phyloP scores from a whole-genome alignment of 2,797 vertebrate species.

The Rhabdomys pumilio region DNA sequence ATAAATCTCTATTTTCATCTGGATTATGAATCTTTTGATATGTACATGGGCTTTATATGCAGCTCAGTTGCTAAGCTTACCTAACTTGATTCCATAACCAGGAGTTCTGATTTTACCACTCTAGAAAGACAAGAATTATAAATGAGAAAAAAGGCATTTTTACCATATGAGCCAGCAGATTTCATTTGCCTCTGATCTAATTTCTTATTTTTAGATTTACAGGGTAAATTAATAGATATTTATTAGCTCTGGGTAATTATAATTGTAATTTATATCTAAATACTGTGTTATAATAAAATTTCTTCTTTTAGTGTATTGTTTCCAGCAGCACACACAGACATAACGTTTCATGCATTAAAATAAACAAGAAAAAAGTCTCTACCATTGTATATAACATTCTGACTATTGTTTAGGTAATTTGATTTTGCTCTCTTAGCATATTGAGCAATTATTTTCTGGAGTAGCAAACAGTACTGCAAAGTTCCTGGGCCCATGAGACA shows the following conservation, averaged over 20 bases:
- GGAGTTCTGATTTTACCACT: neutral
- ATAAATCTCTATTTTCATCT: neutral
- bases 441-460: conserved; percentile 59
- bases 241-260: conserved; percentile 76
- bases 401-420: conserved; percentile 66
- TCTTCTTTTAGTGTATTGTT: conserved; percentile 63
- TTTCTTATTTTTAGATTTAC: conserved; percentile 24
- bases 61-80: neutral
- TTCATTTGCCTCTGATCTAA: neutral
- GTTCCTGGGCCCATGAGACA: neutral
- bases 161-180: neutral
- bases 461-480: conserved; percentile 43
- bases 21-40: neutral
- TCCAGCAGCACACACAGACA: neutral
- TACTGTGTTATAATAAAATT: conserved; percentile 80
- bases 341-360: conserved; percentile 46
- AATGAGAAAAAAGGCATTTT: neutral
- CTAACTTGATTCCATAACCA: neutral
- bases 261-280: conserved; percentile 81
- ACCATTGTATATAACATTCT: neutral
- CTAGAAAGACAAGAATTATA: neutral
- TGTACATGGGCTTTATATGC: neutral
- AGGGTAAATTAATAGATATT: neutral
- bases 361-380: conserved; percentile 41
- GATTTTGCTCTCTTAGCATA: conserved; percentile 53